A percentile compares a stretch with the other conserved stretches of the same genome.
Evolutionary conservation across 2,797 vertebrate genomes (phyloP).

Genomic region (Poecilia wingei): DNA sequence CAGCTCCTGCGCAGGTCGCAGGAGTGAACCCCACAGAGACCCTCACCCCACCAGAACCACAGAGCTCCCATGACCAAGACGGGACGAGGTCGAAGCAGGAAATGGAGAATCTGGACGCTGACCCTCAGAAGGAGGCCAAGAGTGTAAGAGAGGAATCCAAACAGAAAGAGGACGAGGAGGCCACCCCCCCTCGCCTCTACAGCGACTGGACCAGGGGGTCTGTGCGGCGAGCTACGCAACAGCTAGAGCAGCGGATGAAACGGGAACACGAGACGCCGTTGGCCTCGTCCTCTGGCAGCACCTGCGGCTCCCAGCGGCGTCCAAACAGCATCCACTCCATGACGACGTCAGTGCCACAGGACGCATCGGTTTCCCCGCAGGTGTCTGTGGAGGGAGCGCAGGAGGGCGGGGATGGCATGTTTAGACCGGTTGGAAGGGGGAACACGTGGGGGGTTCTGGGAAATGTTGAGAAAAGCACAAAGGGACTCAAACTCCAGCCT

Average conservation of each 20-base stretch:
- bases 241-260: slow-evolving; percentile 92
- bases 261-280: slow-evolving; percentile 82
- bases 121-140: slow-evolving; percentile 51
- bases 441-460: not conserved
- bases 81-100: slow-evolving; percentile 49
- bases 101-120: slow-evolving; percentile 30
- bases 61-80: slow-evolving; percentile 52
- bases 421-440: slow-evolving; percentile 46
- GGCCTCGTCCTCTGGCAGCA: slow-evolving; percentile 59
- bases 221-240: slow-evolving; percentile 89
- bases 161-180: slow-evolving; percentile 67
- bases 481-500: slow-evolving; percentile 55
- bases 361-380: slow-evolving; percentile 53
- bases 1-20: slow-evolving; percentile 63
- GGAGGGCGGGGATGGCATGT: slow-evolving; percentile 37
- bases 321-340: slow-evolving; percentile 66
- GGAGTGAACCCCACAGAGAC: slow-evolving; percentile 48
- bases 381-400: slow-evolving; percentile 52
- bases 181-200: slow-evolving; percentile 43
- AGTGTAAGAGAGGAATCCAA: slow-evolving; percentile 67
- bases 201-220: slow-evolving; percentile 89
- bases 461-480: slow-evolving; percentile 49
- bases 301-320: slow-evolving; percentile 69
- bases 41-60: slow-evolving; percentile 42
- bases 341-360: slow-evolving; percentile 71